These are phyloP conservation scores for Saccostrea glomerata DNA, from an alignment of 1,140 invertebrate genomes.

Conservation along the genomic window DNA sequence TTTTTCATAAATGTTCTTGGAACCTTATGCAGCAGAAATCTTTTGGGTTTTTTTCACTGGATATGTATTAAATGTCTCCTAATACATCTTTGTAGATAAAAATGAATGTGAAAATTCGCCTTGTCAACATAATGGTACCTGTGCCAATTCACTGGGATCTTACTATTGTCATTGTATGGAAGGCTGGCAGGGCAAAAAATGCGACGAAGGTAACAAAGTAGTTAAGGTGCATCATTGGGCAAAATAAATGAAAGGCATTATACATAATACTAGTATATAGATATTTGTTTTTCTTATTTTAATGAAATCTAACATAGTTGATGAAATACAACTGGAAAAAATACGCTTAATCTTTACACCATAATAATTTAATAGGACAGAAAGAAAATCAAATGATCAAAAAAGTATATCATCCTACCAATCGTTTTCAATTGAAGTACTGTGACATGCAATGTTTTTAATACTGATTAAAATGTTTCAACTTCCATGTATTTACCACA, in stretches of 20 bases:
- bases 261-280: background rate
- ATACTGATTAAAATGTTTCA: no score
- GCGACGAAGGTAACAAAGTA: conserved; percentile 29
- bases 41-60: no score
- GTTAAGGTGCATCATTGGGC: background rate
- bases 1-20: no score
- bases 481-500: background rate
- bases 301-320: no score
- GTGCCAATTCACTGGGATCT: conserved; percentile 93
- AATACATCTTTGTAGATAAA: conserved; percentile 50
- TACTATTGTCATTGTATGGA: conserved; percentile 86
- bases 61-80: background rate
- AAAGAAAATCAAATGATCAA: no score
- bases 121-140: conserved; percentile 80
- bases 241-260: background rate
- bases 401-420: no score
- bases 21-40: no score
- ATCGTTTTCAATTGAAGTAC: background rate
- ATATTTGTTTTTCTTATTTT: background rate
- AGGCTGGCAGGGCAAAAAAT: conserved; percentile 50
- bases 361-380: no score
- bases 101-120: conserved; percentile 60
- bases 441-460: background rate
- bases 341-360: no score
- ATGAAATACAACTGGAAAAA: no score